phyloP scores from a whole-genome alignment of 2,888 invertebrate species.

The Tachina fera region DNA sequence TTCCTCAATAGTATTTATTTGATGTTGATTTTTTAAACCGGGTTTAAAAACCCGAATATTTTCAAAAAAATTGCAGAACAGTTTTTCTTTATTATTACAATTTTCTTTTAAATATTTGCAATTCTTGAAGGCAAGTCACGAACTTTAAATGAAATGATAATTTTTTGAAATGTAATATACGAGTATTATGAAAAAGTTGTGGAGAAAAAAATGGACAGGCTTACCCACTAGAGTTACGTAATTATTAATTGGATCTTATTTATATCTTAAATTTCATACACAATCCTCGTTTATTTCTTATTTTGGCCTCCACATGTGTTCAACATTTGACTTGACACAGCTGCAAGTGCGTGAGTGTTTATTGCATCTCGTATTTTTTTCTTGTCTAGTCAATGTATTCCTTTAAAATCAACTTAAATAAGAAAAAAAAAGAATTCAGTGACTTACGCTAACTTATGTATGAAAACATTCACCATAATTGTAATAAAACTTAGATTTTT shows the following conservation, averaged over 20 bases:
- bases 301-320: constrained; percentile 2
- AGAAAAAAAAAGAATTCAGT: not conserved
- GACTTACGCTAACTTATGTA: not conserved
- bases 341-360: constrained; percentile 32
- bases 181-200: no score
- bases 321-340: not conserved
- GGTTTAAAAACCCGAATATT: no score
- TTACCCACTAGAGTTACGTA: not conserved
- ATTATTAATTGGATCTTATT: not conserved
- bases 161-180: no score
- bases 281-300: constrained; percentile 5
- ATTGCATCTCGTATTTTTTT: not conserved
- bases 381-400: not conserved
- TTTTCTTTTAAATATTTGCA: no score
- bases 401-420: constrained; percentile 16
- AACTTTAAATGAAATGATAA: no score
- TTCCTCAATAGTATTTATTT: no score
- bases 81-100: no score
- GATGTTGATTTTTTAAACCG: no score
- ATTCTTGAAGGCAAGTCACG: no score
- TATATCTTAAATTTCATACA: not conserved
- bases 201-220: no score
- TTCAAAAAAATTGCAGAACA: no score
- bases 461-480: constrained; percentile 53
- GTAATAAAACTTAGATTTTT: constrained; percentile 57